These are phyloP conservation scores for Dryomyza anilis DNA, from an alignment of 2,888 invertebrate species.

Conservation along the genomic window DNA sequence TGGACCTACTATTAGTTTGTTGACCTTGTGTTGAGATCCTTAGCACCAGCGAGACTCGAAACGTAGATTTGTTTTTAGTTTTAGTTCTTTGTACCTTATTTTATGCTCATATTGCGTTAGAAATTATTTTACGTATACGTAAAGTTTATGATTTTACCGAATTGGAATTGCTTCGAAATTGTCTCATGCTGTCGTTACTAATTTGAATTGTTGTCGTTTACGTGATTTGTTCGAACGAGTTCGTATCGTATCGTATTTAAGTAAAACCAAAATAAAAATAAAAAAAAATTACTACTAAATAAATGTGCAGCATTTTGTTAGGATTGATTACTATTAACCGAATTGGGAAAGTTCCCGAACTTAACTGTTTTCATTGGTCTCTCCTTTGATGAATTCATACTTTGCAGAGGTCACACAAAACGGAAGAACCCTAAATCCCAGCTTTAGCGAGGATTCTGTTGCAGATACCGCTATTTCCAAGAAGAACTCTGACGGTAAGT, in stretches of 20 bases:
- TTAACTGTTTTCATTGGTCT: too few species aligned
- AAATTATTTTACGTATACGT: too few species aligned
- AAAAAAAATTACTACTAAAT: background rate
- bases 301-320: conserved; percentile 6
- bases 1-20: too few species aligned
- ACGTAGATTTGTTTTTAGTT: background rate
- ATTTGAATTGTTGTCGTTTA: conserved; percentile 18
- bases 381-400: conserved; percentile 48
- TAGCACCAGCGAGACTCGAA: conserved; percentile 5
- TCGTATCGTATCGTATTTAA: background rate
- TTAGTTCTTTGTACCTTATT: background rate
- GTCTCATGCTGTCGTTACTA: conserved; percentile 23
- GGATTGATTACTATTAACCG: conserved; percentile 12
- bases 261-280: background rate
- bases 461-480: conserved; percentile 80
- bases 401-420: conserved; percentile 63
- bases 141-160: conserved; percentile 7
- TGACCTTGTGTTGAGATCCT: background rate
- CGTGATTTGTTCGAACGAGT: conserved; percentile 13
- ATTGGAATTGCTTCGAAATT: conserved; percentile 26
- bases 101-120: background rate
- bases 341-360: too few species aligned
- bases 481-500: conserved; percentile 85
- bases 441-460: conserved; percentile 82
- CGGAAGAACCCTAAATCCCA: conserved; percentile 69